Conservation (phyloP, 2,888 invertebrate species). For the Folsomia manolachei region DNA sequence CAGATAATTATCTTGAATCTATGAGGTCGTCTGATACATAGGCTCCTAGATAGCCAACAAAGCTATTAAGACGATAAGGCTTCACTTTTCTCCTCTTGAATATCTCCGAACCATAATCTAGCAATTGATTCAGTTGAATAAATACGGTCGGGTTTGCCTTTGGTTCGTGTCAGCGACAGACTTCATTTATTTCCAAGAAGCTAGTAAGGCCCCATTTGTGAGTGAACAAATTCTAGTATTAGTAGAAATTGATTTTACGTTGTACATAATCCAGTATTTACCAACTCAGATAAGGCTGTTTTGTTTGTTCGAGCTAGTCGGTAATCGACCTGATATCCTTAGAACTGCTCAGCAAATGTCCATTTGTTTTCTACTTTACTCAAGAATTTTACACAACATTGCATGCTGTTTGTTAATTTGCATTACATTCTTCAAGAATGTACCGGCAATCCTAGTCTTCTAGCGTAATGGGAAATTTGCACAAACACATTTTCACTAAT, state of each 20-base stretch:
- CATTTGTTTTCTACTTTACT: background rate
- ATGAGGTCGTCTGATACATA: no score
- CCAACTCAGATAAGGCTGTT: no score
- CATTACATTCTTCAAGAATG: background rate
- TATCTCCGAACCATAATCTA: background rate
- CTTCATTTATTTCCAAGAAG: background rate
- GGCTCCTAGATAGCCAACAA: background rate
- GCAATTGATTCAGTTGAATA: background rate
- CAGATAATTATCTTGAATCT: background rate
- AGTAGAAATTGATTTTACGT: background rate
- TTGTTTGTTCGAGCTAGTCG: no score
- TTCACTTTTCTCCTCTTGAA: no score
- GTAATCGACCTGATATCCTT: no score
- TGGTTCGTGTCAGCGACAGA: background rate
- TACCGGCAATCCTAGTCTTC: no score
- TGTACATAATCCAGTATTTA: no score
- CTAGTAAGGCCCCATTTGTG: background rate
- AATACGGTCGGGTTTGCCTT: no score
- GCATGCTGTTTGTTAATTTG: background rate
- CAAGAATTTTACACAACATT: background rate
- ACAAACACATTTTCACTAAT: no score
- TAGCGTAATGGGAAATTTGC: background rate
- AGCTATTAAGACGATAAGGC: background rate
- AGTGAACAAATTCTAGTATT: background rate
- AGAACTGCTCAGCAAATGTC: no score